Conservation (phyloP, 2,797 vertebrate genomes). For the Schizopygopsis pylzovi region DNA sequence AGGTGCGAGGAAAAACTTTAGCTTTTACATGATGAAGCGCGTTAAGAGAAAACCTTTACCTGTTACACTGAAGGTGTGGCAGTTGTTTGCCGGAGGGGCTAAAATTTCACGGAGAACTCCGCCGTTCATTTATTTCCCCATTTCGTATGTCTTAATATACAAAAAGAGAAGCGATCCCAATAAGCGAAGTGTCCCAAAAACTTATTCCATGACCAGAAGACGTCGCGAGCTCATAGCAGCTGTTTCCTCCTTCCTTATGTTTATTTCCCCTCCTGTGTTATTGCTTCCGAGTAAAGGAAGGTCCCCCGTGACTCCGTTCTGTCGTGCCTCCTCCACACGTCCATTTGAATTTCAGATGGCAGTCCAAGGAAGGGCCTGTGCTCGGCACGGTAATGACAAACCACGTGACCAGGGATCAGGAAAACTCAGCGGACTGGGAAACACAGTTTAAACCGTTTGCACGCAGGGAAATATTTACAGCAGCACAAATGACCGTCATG, state of each 20-base stretch:
- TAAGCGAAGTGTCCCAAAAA: conserved; percentile 38
- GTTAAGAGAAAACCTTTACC: conserved; percentile 66
- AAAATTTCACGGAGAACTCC: conserved; percentile 68
- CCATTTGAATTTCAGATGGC: conserved; percentile 66
- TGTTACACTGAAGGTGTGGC: conserved; percentile 80
- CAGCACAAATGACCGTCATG: conserved; percentile 9
- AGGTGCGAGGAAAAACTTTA: conserved; percentile 34
- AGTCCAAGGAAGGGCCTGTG: conserved; percentile 57
- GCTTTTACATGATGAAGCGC: neutral
- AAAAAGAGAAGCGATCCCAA: conserved; percentile 26
- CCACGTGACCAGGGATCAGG: conserved; percentile 69
- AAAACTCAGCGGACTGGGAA: conserved; percentile 29
- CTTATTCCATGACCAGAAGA: conserved; percentile 37
- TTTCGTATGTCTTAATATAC: conserved; percentile 40
- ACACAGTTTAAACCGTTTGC: conserved; percentile 2
- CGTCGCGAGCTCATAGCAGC: conserved; percentile 31
- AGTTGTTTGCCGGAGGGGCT: conserved; percentile 72
- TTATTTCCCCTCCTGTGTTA: conserved; percentile 53
- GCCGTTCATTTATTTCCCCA: conserved; percentile 69
- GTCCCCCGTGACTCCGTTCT: conserved; percentile 68
- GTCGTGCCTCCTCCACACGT: conserved; percentile 68
- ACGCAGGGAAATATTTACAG: conserved; percentile 4
- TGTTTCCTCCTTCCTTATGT: conserved; percentile 28
- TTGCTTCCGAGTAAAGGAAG: conserved; percentile 58
- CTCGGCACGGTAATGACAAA: conserved; percentile 57